phyloP scores from a whole-genome alignment of 2,888 invertebrate species.

The Lagria hirta region DNA sequence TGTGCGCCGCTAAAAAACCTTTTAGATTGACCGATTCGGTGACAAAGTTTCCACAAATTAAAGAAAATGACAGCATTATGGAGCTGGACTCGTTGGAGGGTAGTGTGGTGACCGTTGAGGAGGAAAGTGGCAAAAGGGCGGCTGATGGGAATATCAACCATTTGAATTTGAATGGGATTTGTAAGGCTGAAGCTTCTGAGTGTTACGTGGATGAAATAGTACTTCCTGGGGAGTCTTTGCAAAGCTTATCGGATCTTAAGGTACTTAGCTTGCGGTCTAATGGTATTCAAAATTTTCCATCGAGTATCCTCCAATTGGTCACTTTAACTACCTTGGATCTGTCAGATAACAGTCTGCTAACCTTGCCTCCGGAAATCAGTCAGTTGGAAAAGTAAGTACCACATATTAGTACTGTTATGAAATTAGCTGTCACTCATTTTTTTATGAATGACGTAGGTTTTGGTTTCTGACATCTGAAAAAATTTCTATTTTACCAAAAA shows the following conservation, averaged over 20 bases:
- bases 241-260: constrained; percentile 48
- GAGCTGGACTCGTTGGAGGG: constrained; percentile 53
- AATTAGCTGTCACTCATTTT: no score
- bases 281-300: constrained; percentile 62
- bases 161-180: constrained; percentile 51
- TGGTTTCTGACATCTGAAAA: no score
- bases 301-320: constrained; percentile 61
- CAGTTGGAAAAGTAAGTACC: constrained; percentile 59
- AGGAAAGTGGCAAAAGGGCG: no score
- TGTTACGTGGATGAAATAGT: constrained; percentile 50
- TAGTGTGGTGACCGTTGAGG: no score
- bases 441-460: no score
- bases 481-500: no score
- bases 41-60: constrained; percentile 38
- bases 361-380: constrained; percentile 66
- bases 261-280: constrained; percentile 57
- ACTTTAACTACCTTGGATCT: constrained; percentile 67
- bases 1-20: constrained; percentile 46
- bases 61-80: constrained; percentile 44
- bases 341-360: constrained; percentile 67
- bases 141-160: constrained; percentile 39
- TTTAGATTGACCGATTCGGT: constrained; percentile 41
- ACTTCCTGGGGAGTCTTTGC: constrained; percentile 49
- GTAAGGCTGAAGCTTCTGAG: constrained; percentile 39
- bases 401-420: no score